Evolutionary conservation across 1,140 invertebrate genomes (phyloP).

Genomic region (Hycleus phaleratus): DNA sequence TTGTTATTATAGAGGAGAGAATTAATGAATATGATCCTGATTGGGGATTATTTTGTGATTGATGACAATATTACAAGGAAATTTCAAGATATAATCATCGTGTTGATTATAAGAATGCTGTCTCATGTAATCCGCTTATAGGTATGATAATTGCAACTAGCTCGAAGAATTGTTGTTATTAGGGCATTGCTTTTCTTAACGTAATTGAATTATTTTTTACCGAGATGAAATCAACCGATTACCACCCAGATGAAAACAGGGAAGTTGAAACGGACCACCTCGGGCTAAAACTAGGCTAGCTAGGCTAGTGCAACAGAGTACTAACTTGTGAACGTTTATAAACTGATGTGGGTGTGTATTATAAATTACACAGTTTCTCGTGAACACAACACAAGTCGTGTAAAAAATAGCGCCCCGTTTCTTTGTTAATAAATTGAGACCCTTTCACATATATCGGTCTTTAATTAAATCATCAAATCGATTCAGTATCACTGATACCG

Average conservation of each 20-base stretch:
- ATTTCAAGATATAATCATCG: no score
- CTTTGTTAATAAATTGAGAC: constrained; percentile 11
- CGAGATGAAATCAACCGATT: neutral
- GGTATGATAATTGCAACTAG: no score
- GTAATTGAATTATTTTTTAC: neutral
- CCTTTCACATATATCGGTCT: neutral
- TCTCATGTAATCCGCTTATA: no score
- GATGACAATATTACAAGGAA: no score
- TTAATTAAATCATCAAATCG: neutral
- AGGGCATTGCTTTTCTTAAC: neutral
- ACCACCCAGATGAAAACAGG: constrained; percentile 8
- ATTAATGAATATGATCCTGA: neutral
- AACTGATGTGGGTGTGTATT: constrained; percentile 3
- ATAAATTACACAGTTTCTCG: constrained; percentile 4
- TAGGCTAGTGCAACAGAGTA: neutral
- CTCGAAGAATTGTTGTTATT: no score
- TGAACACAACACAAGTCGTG: neutral
- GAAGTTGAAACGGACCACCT: constrained; percentile 5
- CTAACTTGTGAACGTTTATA: constrained; percentile 1
- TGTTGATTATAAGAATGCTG: no score
- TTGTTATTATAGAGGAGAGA: no score
- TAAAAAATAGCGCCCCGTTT: constrained; percentile 4
- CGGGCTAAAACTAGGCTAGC: neutral
- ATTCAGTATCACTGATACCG: neutral
- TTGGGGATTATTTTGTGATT: no score